phyloP scores from a whole-genome alignment of 2,888 invertebrate species.

The Panzeria rudis region DNA sequence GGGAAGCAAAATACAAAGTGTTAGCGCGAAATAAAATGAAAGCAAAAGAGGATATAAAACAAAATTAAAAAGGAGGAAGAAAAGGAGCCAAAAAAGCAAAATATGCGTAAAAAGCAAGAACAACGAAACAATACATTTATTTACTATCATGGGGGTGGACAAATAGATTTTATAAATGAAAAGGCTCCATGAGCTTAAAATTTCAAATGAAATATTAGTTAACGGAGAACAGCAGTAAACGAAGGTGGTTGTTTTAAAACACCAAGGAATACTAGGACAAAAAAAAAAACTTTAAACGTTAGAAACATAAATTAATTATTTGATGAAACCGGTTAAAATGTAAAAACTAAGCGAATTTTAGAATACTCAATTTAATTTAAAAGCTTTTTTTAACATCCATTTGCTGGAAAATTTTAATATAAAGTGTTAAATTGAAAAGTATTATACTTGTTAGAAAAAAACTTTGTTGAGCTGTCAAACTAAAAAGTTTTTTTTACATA shows the following conservation, averaged over 20 bases:
- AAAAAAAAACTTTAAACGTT: not conserved
- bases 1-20: slow-evolving; percentile 11
- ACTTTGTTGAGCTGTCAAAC: slow-evolving; percentile 58
- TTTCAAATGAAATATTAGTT: slow-evolving; percentile 57
- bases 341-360: slow-evolving; percentile 1
- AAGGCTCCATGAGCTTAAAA: slow-evolving; percentile 48
- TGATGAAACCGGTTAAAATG: slow-evolving; percentile 48
- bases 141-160: slow-evolving; percentile 56
- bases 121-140: slow-evolving; percentile 38
- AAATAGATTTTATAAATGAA: slow-evolving; percentile 34
- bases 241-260: slow-evolving; percentile 57
- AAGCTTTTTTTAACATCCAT: not conserved
- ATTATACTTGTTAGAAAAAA: not conserved
- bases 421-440: not conserved
- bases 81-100: slow-evolving; percentile 47
- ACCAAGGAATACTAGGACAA: not conserved
- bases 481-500: slow-evolving; percentile 19
- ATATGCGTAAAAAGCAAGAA: slow-evolving; percentile 57
- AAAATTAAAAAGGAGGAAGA: slow-evolving; percentile 7
- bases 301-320: slow-evolving; percentile 23
- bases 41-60: not conserved
- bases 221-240: slow-evolving; percentile 66
- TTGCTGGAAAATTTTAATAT: not conserved
- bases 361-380: not conserved
- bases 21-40: slow-evolving; percentile 20